Evolutionary conservation across 2,888 invertebrate genomes (phyloP), one percentile per base, ranked within the genome.

Genomic region (Cataglyphis livida): DNA sequence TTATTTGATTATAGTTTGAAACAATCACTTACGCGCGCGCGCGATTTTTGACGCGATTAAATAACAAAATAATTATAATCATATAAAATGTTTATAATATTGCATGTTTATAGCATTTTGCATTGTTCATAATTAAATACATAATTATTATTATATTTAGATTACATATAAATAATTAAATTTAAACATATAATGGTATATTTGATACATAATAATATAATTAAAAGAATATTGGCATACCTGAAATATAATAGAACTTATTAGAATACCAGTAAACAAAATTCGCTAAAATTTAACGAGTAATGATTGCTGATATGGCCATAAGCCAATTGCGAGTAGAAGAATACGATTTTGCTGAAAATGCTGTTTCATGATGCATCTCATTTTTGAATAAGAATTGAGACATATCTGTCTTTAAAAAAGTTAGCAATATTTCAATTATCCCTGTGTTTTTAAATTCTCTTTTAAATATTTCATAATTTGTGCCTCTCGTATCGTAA

Each of bases 241-340:
- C 38, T 38, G 54, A 10, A 57, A 25, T 71, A 57, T 5, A 57
- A 18, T 1, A 25, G 18, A 57, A 38, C 35, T 71, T 7, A 7
- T 3, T 1, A 71, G 3, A 71, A 71, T 38, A 28, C 38, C 1
- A 71, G 57, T 25, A 28, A 48, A 0, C 18, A 59, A 28, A 15
- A 59, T n/a, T 25, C 28, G 9, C 3, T 74, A 61, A 28, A 61
- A 28, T 61, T 10, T n/a, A 61, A 74, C 15, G 3, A 74, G 6
- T 54, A 38, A 32, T 28, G 61, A 41, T 44, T 7, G 73, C 4
- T 59, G 7, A 10, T 59, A 73, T 1, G 57, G 38, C 38, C 59
- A 71, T 71, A 71, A 57, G 18, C 57, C 71, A 71, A 71, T 6
- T 15, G 10, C 9, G 18, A 71, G 25, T 18, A 71, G 15, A 38